Percentiles rank a stretch among this genome's conserved stretches.
These are phyloP conservation scores for Papilio polytes DNA, from an alignment of 1,140 invertebrate species.

Conservation along the genomic window DNA sequence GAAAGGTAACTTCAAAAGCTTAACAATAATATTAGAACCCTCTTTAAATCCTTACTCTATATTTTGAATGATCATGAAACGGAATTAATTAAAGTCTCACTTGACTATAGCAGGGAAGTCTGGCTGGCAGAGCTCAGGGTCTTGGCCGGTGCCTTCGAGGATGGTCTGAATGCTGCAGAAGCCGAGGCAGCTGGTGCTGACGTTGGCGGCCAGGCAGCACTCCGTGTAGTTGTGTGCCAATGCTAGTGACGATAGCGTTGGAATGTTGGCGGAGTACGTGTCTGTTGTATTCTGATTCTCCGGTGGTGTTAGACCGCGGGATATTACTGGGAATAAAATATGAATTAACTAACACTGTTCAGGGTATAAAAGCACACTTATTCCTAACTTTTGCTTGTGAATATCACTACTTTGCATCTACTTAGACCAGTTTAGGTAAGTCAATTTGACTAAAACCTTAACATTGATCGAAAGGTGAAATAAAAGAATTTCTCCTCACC, in stretches of 20 bases:
- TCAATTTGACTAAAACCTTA: no score
- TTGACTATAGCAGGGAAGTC: constrained; percentile 91
- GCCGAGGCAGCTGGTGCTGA: constrained; percentile 88
- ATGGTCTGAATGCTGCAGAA: constrained; percentile 94
- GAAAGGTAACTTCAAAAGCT: no score
- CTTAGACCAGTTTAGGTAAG: no score
- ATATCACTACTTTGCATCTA: no score
- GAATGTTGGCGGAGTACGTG: constrained; percentile 78
- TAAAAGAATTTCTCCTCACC: neutral
- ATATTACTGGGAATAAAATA: constrained; percentile 82
- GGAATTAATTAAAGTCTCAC: no score
- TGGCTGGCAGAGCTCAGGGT: constrained; percentile 90
- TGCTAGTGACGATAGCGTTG: constrained; percentile 73
- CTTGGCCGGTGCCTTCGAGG: constrained; percentile 90
- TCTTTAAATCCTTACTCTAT: no score
- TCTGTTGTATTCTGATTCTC: constrained; percentile 77
- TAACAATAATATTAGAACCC: no score
- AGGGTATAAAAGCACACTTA: no score
- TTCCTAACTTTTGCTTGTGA: no score
- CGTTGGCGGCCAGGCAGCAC: constrained; percentile 89
- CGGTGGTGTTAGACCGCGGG: constrained; percentile 82
- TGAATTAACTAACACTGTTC: neutral
- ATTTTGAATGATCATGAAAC: neutral
- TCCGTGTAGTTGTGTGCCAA: constrained; percentile 89
- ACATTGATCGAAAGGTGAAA: no score